Percentiles rank a stretch among this genome's conserved stretches.
phyloP scores from a whole-genome alignment of 2,888 invertebrate genomes.

The Tiliacea aurago region DNA sequence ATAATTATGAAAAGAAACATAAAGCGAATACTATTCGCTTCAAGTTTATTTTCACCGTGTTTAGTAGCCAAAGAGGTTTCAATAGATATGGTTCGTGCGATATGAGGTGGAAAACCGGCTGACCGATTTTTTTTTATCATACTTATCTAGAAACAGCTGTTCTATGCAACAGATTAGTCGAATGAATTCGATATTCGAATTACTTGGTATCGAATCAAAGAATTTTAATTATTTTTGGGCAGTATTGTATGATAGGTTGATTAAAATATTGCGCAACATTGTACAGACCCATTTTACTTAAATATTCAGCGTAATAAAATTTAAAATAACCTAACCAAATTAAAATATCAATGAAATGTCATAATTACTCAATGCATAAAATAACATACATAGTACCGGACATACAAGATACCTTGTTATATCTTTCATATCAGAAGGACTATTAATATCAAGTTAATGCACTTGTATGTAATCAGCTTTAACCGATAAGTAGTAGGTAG shows the following conservation, averaged over 20 bases:
- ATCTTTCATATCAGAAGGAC: constrained; percentile 51
- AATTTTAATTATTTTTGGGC: background rate
- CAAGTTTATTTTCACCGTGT: background rate
- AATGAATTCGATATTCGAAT: constrained; percentile 11
- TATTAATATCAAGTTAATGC: constrained; percentile 60
- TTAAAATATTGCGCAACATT: background rate
- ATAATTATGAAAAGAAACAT: constrained; percentile 22
- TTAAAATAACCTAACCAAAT: background rate
- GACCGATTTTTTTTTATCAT: background rate
- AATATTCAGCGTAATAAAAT: background rate
- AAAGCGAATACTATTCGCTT: no score
- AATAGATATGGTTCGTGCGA: background rate
- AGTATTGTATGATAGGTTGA: background rate
- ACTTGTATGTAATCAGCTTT: constrained; percentile 53
- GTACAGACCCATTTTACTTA: background rate
- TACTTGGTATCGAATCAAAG: background rate
- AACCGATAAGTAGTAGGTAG: constrained; percentile 19
- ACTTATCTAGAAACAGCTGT: constrained; percentile 1
- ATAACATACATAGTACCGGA: constrained; percentile 1
- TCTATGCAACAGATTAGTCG: background rate
- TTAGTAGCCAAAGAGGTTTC: background rate
- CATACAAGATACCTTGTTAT: constrained; percentile 26
- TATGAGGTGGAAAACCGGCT: constrained; percentile 19
- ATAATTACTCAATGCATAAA: constrained; percentile 37
- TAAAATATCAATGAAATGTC: background rate